Evolutionary conservation across 92 coral and sea anemone genomes (phyloP).

Genomic region (Epizoanthus illoricatus): DNA sequence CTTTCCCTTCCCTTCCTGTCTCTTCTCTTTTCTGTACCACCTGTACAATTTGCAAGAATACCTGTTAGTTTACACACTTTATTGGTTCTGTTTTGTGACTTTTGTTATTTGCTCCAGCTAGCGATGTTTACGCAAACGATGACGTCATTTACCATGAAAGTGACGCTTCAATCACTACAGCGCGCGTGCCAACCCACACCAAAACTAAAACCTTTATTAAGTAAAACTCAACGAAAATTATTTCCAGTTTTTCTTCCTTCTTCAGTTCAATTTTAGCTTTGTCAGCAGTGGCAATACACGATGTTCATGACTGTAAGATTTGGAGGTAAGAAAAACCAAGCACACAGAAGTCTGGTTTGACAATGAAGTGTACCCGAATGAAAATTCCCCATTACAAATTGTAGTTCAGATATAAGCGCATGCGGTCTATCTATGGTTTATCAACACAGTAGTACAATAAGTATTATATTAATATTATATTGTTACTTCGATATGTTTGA

Average conservation of each 20-base stretch:
- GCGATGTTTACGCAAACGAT: too few species aligned
- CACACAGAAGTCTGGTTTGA: background rate
- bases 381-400: background rate
- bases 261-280: too few species aligned
- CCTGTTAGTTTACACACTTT: background rate
- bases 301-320: slow-evolving; percentile 70
- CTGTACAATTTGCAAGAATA: too few species aligned
- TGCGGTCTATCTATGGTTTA: background rate
- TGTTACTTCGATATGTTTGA: background rate
- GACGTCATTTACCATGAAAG: background rate
- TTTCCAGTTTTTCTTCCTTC: too few species aligned
- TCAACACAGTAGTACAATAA: background rate
- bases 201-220: too few species aligned
- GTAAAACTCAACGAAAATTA: too few species aligned
- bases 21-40: too few species aligned
- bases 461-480: background rate
- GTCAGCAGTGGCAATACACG: background rate
- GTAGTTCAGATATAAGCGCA: too few species aligned
- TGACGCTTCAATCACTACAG: slow-evolving; percentile 5
- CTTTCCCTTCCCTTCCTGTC: background rate
- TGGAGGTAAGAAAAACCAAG: slow-evolving; percentile 69
- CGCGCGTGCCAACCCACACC: background rate
- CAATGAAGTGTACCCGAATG: background rate
- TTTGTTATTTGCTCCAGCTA: too few species aligned
- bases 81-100: background rate